These are phyloP conservation scores for Cervus canadensis DNA, from an alignment of 2,113 vertebrate species.

Conservation along the genomic window DNA sequence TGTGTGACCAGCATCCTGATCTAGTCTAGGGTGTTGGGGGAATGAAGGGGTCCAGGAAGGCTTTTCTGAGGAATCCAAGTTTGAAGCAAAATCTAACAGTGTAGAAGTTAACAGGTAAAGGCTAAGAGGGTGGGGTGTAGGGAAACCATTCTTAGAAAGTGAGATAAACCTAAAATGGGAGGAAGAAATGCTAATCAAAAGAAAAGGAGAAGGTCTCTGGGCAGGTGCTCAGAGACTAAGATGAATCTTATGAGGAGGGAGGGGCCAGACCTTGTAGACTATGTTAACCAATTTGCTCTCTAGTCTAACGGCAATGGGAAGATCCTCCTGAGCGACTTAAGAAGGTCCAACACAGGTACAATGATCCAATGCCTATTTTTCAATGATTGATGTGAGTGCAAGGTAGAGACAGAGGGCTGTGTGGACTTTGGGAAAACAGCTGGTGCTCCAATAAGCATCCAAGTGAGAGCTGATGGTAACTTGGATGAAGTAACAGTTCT, in stretches of 20 bases:
- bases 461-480: background rate
- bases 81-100: background rate
- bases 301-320: background rate
- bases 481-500: background rate
- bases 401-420: background rate
- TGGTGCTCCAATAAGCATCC: too few relatives aligned
- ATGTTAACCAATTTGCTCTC: background rate
- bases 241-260: background rate
- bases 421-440: background rate
- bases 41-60: background rate
- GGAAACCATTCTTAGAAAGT: background rate
- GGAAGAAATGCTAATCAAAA: background rate
- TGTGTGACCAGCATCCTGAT: background rate
- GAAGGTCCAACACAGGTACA: background rate
- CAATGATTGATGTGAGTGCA: background rate
- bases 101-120: background rate
- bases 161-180: background rate
- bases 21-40: background rate
- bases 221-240: background rate
- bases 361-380: background rate
- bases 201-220: background rate
- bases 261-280: background rate
- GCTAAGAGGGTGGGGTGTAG: fast-evolving
- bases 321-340: background rate
- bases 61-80: background rate